These are phyloP conservation scores for Stenchaetothrips biformis DNA, from an alignment of 2,888 invertebrate genomes.

Conservation along the genomic window DNA sequence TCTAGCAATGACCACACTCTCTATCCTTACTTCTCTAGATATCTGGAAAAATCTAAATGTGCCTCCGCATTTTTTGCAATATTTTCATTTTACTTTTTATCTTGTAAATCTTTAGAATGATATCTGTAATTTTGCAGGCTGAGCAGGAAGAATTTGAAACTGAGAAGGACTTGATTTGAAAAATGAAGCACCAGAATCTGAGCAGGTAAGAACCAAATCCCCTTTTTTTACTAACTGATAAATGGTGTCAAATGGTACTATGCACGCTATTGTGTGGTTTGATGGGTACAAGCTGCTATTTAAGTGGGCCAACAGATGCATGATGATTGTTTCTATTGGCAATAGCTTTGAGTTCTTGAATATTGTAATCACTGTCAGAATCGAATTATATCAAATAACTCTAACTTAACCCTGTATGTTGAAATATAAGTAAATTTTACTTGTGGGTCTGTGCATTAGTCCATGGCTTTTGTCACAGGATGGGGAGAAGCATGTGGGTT, in stretches of 20 bases:
- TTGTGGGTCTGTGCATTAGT: background rate
- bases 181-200: slow-evolving; percentile 37
- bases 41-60: background rate
- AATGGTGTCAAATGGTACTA: no score
- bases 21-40: background rate
- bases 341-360: background rate
- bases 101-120: background rate
- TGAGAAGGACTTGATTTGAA: background rate
- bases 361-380: no score
- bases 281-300: slow-evolving; percentile 16
- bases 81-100: background rate
- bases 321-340: background rate
- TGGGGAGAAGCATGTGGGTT: slow-evolving; percentile 61
- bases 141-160: background rate
- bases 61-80: background rate
- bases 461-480: slow-evolving; percentile 42
- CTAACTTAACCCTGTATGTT: background rate
- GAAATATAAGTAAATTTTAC: background rate
- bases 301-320: background rate
- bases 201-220: slow-evolving; percentile 35
- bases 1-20: background rate
- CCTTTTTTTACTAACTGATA: no score
- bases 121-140: background rate
- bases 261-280: background rate
- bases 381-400: no score